Evolutionary conservation across 2,113 vertebrate species (phyloP), one percentile per base, ranked within the genome.

Genomic region (Scortum barcoo): DNA sequence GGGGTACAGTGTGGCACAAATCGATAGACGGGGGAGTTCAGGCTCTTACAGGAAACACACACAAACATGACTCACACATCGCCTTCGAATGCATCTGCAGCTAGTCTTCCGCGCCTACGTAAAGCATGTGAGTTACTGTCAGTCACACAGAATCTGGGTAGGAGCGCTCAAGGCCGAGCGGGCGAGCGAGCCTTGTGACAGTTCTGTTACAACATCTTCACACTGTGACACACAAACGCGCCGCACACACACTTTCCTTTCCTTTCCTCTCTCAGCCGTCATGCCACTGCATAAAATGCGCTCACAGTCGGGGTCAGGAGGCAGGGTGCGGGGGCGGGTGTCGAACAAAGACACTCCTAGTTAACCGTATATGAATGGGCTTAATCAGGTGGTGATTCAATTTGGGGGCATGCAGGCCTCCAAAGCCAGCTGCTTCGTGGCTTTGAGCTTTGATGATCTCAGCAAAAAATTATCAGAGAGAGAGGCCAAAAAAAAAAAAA

Each of bases 321-420:
- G n/a, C n/a, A n/a, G n/a, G n/a, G 76, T 50, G 72, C 9, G 7
- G 62, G 76, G 53, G 65, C 40, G 26, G 53, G 65, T 33, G 26
- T n/a, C 4, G 50, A 85, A 90, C 88, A 92, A 89, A 88, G 89
- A 61, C 73, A 78, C 75, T 83, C 87, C 84, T 80, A 84, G 91
- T 92, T 68, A 81, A 58, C 82, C 80, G 81, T 83, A 80, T 67
- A 56, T 80, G 80, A 92, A 84, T 72, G 46, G 83, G 77, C 68
- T 90, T 91, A 85, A 91, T 92, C 83, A 88, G 76, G 78, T 73
- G 89, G 72, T 92, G 92, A 94, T 92, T 94, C 89, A 89, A 26
- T 85, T 84, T 86, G 17, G 70, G 85, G 82, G 61, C 51, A 85
- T 86, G 90, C 30, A 51, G 73, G 65, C 77, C 68, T 82, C 86